phyloP scores from a whole-genome alignment of 2,888 invertebrate species.

The Phymatocera aterrima region DNA sequence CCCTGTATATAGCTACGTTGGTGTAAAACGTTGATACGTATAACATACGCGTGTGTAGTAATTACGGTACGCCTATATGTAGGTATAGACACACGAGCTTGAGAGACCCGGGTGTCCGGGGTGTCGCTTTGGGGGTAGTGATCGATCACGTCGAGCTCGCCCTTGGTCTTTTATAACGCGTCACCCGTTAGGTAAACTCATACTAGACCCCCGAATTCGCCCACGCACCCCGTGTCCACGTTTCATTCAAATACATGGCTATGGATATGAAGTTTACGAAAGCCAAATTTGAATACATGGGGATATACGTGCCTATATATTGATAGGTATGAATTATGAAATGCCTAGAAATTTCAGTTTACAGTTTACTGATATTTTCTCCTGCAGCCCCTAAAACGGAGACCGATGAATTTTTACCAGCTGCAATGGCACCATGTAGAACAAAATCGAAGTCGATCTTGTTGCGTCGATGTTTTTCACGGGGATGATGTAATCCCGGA shows the following conservation, averaged over 20 bases:
- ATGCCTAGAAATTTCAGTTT: no score
- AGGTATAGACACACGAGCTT: not conserved
- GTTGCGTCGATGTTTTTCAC: no score
- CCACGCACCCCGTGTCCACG: not conserved
- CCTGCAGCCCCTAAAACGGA: no score
- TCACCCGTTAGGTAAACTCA: constrained; percentile 59
- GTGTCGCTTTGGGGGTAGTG: constrained; percentile 71
- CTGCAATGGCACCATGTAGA: no score
- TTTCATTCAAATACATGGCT: not conserved
- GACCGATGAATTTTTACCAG: no score
- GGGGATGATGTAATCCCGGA: no score
- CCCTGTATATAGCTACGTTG: not conserved
- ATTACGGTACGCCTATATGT: not conserved
- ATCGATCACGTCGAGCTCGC: constrained; percentile 71
- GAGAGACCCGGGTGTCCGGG: constrained; percentile 56
- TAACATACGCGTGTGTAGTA: not conserved
- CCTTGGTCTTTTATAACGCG: constrained; percentile 67
- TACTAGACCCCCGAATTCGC: constrained; percentile 22
- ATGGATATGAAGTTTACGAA: no score
- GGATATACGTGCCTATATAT: no score
- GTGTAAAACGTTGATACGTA: not conserved
- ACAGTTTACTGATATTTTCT: no score
- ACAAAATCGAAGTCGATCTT: no score
- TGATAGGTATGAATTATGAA: no score
- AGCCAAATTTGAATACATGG: no score